Percentiles rank a stretch among this genome's conserved stretches.
Conservation (phyloP, 2,888 invertebrate genomes). For the Monopis laevigella region DNA sequence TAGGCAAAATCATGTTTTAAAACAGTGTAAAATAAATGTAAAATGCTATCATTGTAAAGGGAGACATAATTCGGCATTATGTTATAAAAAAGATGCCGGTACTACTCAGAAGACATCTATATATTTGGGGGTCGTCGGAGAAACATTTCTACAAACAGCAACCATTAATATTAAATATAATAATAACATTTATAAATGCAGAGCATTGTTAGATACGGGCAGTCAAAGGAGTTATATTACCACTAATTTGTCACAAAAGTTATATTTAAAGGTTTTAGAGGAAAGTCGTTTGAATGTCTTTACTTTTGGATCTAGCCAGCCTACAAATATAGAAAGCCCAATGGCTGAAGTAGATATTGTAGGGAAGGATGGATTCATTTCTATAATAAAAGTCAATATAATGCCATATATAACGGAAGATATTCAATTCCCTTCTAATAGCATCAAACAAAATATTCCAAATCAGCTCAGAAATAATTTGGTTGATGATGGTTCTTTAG, state of each 20-base stretch:
- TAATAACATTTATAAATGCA: too few relatives aligned
- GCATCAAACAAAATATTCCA: too few relatives aligned
- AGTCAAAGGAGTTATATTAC: conserved; percentile 15
- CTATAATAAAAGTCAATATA: conserved; percentile 9
- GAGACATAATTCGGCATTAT: conserved; percentile 1
- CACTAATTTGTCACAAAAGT: too few relatives aligned
- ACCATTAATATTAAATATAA: too few relatives aligned
- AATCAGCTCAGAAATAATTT: neutral
- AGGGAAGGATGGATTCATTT: neutral
- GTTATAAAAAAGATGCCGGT: neutral
- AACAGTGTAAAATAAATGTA: neutral
- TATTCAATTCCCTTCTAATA: neutral
- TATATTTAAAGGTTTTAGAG: too few relatives aligned
- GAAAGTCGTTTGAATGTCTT: too few relatives aligned
- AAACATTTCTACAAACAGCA: too few relatives aligned
- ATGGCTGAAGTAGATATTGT: neutral
- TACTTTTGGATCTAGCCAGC: neutral
- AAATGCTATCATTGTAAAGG: conserved; percentile 1
- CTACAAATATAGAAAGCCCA: conserved; percentile 1
- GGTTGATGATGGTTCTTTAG: conserved; percentile 12
- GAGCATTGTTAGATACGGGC: conserved; percentile 7
- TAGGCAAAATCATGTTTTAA: neutral
- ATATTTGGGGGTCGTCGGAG: too few relatives aligned
- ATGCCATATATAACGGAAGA: conserved; percentile 10
- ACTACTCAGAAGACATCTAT: neutral